These are phyloP conservation scores for Microplitis mediator DNA, from an alignment of 1,140 invertebrate genomes.

Conservation along the genomic window DNA sequence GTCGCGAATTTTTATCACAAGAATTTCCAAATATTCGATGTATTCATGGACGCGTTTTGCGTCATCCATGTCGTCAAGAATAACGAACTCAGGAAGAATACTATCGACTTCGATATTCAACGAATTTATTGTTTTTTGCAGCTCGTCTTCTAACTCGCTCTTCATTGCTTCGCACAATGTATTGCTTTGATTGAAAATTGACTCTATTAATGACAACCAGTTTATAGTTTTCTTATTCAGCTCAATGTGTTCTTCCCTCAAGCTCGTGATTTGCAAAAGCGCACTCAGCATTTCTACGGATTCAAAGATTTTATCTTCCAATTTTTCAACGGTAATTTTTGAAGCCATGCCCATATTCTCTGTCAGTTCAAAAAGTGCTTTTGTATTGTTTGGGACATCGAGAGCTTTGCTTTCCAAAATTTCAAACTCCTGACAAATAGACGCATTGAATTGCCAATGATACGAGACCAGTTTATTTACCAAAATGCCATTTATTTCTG, in stretches of 20 bases:
- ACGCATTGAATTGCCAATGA: constrained; percentile 47
- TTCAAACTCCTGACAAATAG: constrained; percentile 52
- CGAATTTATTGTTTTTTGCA: constrained; percentile 64
- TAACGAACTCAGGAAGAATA: constrained; percentile 61
- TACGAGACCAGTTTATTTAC: constrained; percentile 41
- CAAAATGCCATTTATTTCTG: constrained; percentile 40
- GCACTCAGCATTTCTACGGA: constrained; percentile 52
- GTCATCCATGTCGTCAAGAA: constrained; percentile 61
- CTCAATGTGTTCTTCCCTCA: constrained; percentile 57
- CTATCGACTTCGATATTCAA: constrained; percentile 66
- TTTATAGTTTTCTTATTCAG: constrained; percentile 57
- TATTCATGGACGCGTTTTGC: constrained; percentile 52
- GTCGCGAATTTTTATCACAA: constrained; percentile 65
- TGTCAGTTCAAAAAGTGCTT: constrained; percentile 59
- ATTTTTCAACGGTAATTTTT: constrained; percentile 49
- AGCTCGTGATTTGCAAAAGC: constrained; percentile 55
- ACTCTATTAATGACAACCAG: constrained; percentile 61
- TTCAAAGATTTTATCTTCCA: constrained; percentile 50
- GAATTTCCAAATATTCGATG: constrained; percentile 60
- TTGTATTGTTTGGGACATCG: constrained; percentile 58
- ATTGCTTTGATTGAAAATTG: constrained; percentile 60
- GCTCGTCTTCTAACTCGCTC: constrained; percentile 67
- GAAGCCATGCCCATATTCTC: constrained; percentile 58
- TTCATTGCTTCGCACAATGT: constrained; percentile 68
- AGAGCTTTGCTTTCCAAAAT: constrained; percentile 45